Conservation (phyloP, 2,113 vertebrate genomes). For the Tautogolabrus adspersus region DNA sequence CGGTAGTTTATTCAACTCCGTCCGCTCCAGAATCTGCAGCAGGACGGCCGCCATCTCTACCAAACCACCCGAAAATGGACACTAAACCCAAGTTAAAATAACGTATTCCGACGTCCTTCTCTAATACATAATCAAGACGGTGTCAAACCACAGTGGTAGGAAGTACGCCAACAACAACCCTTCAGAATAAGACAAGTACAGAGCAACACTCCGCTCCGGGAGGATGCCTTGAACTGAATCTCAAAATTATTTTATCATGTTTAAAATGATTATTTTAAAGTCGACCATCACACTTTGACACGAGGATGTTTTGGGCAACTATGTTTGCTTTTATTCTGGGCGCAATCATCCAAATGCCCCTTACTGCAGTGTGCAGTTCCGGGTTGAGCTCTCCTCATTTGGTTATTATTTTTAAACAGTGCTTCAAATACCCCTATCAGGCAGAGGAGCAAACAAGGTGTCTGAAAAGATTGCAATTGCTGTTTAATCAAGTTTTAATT, state of each 20-base stretch:
- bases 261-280: too few relatives aligned
- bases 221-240: too few relatives aligned
- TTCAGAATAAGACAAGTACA: conserved; percentile 57
- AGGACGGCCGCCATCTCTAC: conserved; percentile 90
- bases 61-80: background rate
- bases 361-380: too few relatives aligned
- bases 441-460: too few relatives aligned
- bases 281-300: too few relatives aligned
- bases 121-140: background rate
- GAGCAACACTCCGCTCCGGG: too few relatives aligned
- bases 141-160: background rate
- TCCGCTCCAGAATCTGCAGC: conserved; percentile 90
- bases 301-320: too few relatives aligned
- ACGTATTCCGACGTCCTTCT: background rate
- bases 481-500: background rate
- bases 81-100: background rate
- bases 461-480: background rate
- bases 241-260: too few relatives aligned
- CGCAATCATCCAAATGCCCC: too few relatives aligned
- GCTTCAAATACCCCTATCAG: too few relatives aligned
- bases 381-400: too few relatives aligned
- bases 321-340: too few relatives aligned
- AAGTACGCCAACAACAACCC: background rate
- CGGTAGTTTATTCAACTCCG: conserved; percentile 90
- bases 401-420: background rate